Evolutionary conservation across 2,113 vertebrate genomes (phyloP).

Genomic region (Prunella himalayana): DNA sequence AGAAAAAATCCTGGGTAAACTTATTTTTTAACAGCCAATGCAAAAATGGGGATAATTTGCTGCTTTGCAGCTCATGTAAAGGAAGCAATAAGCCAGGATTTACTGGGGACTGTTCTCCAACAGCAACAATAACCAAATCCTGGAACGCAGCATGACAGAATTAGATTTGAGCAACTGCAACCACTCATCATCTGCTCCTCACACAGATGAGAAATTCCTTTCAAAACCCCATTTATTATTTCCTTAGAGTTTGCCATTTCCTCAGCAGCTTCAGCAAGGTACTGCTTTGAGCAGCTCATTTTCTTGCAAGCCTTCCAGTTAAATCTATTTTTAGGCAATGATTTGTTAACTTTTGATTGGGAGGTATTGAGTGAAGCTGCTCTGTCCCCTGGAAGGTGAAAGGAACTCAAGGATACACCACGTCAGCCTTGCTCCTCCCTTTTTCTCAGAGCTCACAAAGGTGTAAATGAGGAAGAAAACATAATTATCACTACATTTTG

Average conservation of each 20-base stretch:
- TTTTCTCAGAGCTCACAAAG: not conserved
- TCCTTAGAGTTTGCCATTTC: not conserved
- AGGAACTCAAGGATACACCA: not conserved
- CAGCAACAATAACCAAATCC: not conserved
- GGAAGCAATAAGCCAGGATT: slow-evolving; percentile 5
- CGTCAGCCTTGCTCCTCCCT: not conserved
- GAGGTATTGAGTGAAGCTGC: not conserved
- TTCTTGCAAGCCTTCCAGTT: not conserved
- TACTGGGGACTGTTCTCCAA: not conserved
- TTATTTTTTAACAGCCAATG: not conserved
- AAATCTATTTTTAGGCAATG: not conserved
- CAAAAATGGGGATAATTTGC: not conserved
- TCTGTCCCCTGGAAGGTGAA: not conserved
- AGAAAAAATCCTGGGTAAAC: not conserved
- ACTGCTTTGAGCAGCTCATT: not conserved
- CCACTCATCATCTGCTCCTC: not conserved
- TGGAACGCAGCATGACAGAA: fast-evolving
- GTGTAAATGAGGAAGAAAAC: not conserved
- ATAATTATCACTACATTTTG: not conserved
- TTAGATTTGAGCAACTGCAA: not conserved
- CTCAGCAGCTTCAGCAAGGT: not conserved
- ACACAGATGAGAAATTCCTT: not conserved
- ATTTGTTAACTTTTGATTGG: not conserved
- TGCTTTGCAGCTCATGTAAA: not conserved
- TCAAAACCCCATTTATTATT: not conserved